A percentile compares a stretch with the other conserved stretches of the same genome.
Evolutionary conservation across 2,113 vertebrate genomes (phyloP).

Genomic region (Pollimyrus isidori): DNA sequence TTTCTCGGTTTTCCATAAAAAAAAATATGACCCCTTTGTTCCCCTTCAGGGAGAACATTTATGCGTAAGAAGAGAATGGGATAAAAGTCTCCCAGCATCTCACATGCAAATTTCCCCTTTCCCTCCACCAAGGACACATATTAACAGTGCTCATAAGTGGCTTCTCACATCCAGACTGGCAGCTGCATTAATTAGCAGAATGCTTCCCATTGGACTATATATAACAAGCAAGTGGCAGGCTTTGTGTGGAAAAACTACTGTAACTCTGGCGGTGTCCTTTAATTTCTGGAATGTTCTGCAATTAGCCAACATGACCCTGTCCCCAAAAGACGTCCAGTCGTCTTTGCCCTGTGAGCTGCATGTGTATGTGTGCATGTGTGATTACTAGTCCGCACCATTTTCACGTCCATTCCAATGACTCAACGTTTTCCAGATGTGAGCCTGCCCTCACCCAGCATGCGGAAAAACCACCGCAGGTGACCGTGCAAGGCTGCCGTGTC

Average conservation of each 20-base stretch:
- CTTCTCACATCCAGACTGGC: slow-evolving; percentile 25
- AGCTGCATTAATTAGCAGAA: slow-evolving; percentile 49
- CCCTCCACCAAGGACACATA: slow-evolving; percentile 6
- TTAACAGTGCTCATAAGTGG: slow-evolving; percentile 1
- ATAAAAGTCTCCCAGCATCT: slow-evolving; percentile 37
- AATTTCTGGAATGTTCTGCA: neutral
- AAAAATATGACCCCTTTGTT: neutral
- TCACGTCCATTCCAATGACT: slow-evolving; percentile 19
- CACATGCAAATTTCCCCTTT: slow-evolving; percentile 43
- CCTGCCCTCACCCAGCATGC: neutral
- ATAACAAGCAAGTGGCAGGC: slow-evolving; percentile 38
- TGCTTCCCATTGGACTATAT: slow-evolving; percentile 45
- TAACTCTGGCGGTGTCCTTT: slow-evolving; percentile 20
- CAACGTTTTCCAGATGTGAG: slow-evolving; percentile 14
- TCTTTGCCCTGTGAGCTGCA: neutral
- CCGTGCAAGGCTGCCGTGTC: neutral
- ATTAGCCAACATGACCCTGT: neutral
- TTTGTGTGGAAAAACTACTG: slow-evolving; percentile 36
- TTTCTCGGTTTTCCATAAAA: neutral
- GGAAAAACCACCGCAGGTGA: neutral
- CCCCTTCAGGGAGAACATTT: slow-evolving; percentile 37
- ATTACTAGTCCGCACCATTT: neutral
- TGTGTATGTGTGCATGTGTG: neutral
- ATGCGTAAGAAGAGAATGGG: slow-evolving; percentile 39
- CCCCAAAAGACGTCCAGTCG: neutral